These are phyloP conservation scores for Clunio marinus DNA, from an alignment of 2,888 invertebrate genomes.

Conservation along the genomic window DNA sequence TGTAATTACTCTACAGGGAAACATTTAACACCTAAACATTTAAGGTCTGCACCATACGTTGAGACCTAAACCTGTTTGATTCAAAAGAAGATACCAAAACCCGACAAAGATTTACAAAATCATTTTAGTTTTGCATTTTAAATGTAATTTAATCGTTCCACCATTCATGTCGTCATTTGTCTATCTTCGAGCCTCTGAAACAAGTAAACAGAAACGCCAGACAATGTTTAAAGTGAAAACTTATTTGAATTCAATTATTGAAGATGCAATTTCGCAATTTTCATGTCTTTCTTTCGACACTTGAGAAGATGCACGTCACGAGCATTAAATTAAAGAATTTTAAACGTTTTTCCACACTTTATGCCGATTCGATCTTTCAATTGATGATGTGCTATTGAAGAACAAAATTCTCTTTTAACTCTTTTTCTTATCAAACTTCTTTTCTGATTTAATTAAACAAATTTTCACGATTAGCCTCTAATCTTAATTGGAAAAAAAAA, in stretches of 20 bases:
- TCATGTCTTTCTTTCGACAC: neutral
- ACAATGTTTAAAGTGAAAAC: neutral
- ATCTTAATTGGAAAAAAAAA: constrained; percentile 28
- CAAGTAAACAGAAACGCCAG: neutral
- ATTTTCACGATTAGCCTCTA: constrained; percentile 31
- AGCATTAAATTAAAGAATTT: no score
- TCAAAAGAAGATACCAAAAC: no score
- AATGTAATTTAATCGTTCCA: neutral
- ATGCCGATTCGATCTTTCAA: neutral
- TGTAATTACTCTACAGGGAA: no score
- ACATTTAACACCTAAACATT: no score
- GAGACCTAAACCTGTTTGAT: no score
- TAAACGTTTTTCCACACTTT: neutral
- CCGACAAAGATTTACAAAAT: no score
- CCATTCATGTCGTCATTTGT: neutral
- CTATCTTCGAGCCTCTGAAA: neutral
- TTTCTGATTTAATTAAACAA: constrained; percentile 28
- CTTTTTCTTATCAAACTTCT: neutral
- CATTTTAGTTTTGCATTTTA: neutral
- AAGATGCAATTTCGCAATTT: constrained; percentile 1
- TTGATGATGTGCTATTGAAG: neutral
- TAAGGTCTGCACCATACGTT: no score
- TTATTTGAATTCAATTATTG: constrained; percentile 7
- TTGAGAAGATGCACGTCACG: no score
- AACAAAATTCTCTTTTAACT: no score